Evolutionary conservation across 2,888 invertebrate genomes (phyloP).

Genomic region (Eretmocerus hayati): DNA sequence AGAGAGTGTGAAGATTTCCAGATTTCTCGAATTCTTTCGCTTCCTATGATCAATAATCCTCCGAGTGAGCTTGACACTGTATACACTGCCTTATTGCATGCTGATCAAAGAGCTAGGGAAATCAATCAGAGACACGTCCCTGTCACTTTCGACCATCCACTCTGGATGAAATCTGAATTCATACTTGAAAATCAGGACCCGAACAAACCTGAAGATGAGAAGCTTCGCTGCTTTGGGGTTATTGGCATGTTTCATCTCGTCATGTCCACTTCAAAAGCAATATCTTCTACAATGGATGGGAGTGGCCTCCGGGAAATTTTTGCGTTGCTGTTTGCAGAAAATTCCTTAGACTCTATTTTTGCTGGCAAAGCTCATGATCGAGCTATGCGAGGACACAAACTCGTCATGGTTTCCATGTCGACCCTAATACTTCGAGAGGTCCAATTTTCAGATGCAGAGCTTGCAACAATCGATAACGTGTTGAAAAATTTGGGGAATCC

Average conservation of each 20-base stretch:
- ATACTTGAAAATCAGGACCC: conserved; percentile 28
- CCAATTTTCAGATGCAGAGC: not conserved
- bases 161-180: conserved; percentile 32
- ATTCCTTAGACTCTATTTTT: not conserved
- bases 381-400: not conserved
- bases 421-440: not conserved
- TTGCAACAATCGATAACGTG: not conserved
- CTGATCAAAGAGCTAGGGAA: not conserved
- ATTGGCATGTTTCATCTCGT: conserved; percentile 2
- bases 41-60: conserved; percentile 31
- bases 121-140: not conserved
- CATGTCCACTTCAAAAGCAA: not conserved
- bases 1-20: too few species aligned
- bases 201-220: conserved; percentile 24
- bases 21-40: too few species aligned
- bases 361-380: not conserved
- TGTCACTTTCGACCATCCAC: conserved; percentile 27
- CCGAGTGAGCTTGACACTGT: conserved; percentile 31
- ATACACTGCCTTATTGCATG: conserved; percentile 21
- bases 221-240: conserved; percentile 22
- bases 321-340: not conserved
- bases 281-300: not conserved
- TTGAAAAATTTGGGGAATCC: not conserved
- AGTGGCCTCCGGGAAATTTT: not conserved
- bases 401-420: not conserved